These are phyloP conservation scores for Disparrhopalites patrizii DNA, from an alignment of 2,888 invertebrate species.

Conservation along the genomic window DNA sequence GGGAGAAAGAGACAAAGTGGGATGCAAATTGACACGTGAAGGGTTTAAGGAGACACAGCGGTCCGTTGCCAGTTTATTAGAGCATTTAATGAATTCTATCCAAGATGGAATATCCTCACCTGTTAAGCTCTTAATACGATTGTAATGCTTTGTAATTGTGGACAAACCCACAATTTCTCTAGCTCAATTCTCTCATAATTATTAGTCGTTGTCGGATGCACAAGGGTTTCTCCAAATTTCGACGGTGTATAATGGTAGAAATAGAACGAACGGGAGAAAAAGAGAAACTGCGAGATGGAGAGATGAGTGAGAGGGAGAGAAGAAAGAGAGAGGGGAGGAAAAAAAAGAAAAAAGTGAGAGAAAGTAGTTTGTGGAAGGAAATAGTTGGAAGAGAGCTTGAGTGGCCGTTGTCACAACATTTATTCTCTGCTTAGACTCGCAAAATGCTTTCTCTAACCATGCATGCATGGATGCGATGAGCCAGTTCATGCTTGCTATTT, in stretches of 20 bases:
- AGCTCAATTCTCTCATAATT: neutral
- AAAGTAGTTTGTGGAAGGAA: neutral
- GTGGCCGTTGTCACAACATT: conserved; percentile 23
- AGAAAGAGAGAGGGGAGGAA: neutral
- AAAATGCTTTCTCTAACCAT: conserved; percentile 11
- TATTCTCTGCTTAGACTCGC: conserved; percentile 24
- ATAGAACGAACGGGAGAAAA: too few relatives aligned
- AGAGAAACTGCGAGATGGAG: neutral
- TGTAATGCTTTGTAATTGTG: too few relatives aligned
- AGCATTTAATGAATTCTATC: too few relatives aligned
- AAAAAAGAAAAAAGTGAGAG: neutral
- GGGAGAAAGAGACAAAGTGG: too few relatives aligned
- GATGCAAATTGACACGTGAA: too few relatives aligned
- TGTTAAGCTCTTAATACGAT: too few relatives aligned
- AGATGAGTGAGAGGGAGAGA: neutral
- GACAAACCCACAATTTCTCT: neutral
- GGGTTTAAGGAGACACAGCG: too few relatives aligned
- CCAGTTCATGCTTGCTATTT: conserved; percentile 14
- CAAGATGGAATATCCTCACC: too few relatives aligned
- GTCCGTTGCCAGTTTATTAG: too few relatives aligned
- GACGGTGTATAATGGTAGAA: too few relatives aligned
- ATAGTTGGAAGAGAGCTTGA: neutral
- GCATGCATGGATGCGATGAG: conserved; percentile 12
- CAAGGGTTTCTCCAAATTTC: too few relatives aligned
- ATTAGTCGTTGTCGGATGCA: too few relatives aligned